Evolutionary conservation across 2,797 vertebrate species (phyloP).

Genomic region (Chanos chanos): DNA sequence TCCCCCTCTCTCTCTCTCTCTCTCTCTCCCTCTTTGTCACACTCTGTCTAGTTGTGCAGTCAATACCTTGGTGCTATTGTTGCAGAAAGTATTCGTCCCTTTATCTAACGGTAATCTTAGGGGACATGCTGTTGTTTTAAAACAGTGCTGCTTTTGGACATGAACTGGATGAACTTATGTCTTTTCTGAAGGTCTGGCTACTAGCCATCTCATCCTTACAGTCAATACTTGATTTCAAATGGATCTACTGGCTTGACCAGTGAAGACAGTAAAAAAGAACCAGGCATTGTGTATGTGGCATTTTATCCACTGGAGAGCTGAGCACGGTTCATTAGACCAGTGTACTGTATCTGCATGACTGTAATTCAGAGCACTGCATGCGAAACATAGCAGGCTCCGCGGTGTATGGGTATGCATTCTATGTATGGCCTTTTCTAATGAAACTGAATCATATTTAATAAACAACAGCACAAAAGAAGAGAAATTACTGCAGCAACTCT

Average conservation of each 20-base stretch:
- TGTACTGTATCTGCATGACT: not conserved
- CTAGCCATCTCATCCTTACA: too few species aligned
- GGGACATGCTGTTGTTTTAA: too few species aligned
- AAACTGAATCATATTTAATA: conserved; percentile 80
- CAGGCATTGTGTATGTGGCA: not conserved
- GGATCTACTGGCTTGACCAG: not conserved
- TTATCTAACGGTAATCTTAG: too few species aligned
- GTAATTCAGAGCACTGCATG: not conserved
- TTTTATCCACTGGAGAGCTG: not conserved
- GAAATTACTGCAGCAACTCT: too few species aligned
- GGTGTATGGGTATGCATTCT: conserved; percentile 62
- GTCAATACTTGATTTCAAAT: not conserved
- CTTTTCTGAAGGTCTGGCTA: too few species aligned
- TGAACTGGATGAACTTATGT: too few species aligned
- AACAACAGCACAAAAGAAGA: too few species aligned
- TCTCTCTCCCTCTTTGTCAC: not conserved
- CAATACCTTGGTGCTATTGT: not conserved
- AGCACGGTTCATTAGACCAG: not conserved
- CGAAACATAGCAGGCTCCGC: not conserved
- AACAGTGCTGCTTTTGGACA: too few species aligned
- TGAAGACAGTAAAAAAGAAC: not conserved
- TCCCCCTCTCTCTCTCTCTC: not conserved
- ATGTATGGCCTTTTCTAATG: conserved; percentile 70
- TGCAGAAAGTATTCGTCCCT: too few species aligned
- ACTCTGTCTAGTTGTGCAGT: not conserved